phyloP scores from a whole-genome alignment of 2,888 invertebrate genomes.

The Pecten maximus region DNA sequence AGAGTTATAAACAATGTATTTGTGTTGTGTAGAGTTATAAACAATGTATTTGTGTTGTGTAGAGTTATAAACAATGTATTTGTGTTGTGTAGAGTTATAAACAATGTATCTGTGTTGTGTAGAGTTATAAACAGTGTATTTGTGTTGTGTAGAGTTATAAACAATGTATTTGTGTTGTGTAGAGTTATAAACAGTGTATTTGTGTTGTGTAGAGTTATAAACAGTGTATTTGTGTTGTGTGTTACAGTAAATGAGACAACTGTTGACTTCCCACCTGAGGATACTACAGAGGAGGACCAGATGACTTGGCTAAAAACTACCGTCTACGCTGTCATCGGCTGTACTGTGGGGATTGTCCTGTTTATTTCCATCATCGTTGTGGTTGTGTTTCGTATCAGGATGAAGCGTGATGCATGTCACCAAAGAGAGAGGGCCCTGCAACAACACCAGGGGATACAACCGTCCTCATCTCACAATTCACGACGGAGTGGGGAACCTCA shows the following conservation, averaged over 20 bases:
- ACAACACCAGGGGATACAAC: slow-evolving; percentile 41
- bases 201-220: too few species aligned
- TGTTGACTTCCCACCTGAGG: slow-evolving; percentile 47
- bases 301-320: slow-evolving; percentile 76
- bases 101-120: too few species aligned
- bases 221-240: too few species aligned
- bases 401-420: slow-evolving; percentile 71
- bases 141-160: too few species aligned
- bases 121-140: too few species aligned
- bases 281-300: slow-evolving; percentile 59
- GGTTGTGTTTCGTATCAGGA: slow-evolving; percentile 74
- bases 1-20: too few species aligned
- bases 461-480: neutral
- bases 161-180: too few species aligned
- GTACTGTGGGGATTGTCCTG: slow-evolving; percentile 75
- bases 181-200: too few species aligned
- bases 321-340: slow-evolving; percentile 76
- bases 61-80: too few species aligned
- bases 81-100: too few species aligned
- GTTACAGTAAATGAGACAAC: slow-evolving; percentile 41
- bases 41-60: too few species aligned
- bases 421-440: slow-evolving; percentile 60
- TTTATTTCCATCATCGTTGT: slow-evolving; percentile 76
- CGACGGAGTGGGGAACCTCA: neutral
- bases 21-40: too few species aligned